Conservation (phyloP, 2,888 invertebrate genomes). For the Netelia inedita region DNA sequence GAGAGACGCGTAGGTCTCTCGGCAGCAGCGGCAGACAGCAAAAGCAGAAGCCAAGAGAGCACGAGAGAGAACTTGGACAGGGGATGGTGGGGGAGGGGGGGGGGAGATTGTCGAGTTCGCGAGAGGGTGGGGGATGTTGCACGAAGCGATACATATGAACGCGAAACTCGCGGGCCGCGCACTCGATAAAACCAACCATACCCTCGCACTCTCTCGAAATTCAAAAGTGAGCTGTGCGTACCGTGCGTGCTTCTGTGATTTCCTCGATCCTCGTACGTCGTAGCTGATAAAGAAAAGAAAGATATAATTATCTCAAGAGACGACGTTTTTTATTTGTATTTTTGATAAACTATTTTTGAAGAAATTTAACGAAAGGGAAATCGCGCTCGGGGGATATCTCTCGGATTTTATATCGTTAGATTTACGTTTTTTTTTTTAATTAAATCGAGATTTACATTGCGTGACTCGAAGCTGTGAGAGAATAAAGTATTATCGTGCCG, state of each 20-base stretch:
- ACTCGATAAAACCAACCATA: constrained; percentile 81
- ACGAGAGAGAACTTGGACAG: constrained; percentile 52
- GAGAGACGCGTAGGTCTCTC: constrained; percentile 63
- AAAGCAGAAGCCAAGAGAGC: constrained; percentile 48
- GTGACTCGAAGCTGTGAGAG: background rate
- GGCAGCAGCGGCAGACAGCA: constrained; percentile 80
- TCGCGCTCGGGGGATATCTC: no score
- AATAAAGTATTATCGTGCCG: constrained; percentile 24
- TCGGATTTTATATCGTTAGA: no score
- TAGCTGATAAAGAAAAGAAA: background rate
- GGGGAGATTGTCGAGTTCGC: constrained; percentile 65
- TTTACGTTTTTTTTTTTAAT: no score
- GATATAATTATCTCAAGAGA: background rate
- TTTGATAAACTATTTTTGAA: no score
- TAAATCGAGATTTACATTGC: background rate
- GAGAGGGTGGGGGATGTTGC: constrained; percentile 73
- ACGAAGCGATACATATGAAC: constrained; percentile 82
- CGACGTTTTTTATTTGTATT: no score
- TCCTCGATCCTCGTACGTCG: background rate
- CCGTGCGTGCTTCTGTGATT: constrained; percentile 36
- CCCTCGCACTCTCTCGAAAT: constrained; percentile 69
- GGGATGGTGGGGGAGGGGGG: constrained; percentile 49
- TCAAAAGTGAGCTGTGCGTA: constrained; percentile 52
- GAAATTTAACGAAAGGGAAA: no score
- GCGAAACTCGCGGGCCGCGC: constrained; percentile 82